phyloP scores from a whole-genome alignment of 2,888 invertebrate genomes.

The Ferdinandea cuprea region DNA sequence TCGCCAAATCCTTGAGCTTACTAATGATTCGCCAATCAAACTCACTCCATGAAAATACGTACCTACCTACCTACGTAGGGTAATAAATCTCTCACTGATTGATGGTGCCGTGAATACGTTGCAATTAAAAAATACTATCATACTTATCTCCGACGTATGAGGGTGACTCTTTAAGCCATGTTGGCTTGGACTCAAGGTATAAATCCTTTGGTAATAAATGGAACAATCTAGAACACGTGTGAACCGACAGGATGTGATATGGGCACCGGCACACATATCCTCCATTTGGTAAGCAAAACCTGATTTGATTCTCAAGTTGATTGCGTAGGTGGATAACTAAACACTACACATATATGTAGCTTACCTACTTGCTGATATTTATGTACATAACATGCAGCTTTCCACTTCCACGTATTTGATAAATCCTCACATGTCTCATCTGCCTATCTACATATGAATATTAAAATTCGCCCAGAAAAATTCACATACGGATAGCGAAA shows the following conservation, averaged over 20 bases:
- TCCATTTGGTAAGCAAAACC: conserved; percentile 14
- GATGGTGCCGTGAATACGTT: conserved; percentile 44
- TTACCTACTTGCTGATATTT: no score
- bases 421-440: conserved; percentile 63
- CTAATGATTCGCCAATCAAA: conserved; percentile 58
- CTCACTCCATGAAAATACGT: conserved; percentile 1
- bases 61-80: no score
- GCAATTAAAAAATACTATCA: conserved; percentile 47
- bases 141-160: background rate
- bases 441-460: conserved; percentile 63
- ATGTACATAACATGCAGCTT: background rate
- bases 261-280: background rate
- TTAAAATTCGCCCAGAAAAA: conserved; percentile 48
- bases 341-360: conserved; percentile 19
- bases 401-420: conserved; percentile 42
- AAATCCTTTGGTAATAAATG: conserved; percentile 24
- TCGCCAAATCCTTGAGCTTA: conserved; percentile 41
- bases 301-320: conserved; percentile 52
- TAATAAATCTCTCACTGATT: conserved; percentile 40
- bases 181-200: background rate
- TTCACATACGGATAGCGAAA: conserved; percentile 38
- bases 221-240: conserved; percentile 24
- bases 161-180: background rate
- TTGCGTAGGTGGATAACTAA: conserved; percentile 55
- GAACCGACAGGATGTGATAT: conserved; percentile 1